These are phyloP conservation scores for Fregetta grallaria DNA, from an alignment of 2,113 vertebrate genomes.

Conservation along the genomic window DNA sequence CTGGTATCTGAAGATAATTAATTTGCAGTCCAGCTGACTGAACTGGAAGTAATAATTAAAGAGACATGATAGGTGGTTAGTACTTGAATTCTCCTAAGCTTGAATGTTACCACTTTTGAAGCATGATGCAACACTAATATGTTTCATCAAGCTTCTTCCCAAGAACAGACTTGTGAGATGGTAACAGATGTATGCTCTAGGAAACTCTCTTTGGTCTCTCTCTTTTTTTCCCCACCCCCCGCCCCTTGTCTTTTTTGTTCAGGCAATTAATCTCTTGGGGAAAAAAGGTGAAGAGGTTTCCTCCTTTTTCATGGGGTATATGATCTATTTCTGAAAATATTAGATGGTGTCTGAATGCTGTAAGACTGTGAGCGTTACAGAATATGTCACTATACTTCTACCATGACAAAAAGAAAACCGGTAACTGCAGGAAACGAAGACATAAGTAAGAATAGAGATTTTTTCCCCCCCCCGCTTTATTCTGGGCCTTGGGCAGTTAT, in stretches of 20 bases:
- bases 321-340: neutral
- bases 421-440: neutral
- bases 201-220: neutral
- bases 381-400: neutral
- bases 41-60: slow-evolving; percentile 46
- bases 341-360: neutral
- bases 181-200: neutral
- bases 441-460: neutral
- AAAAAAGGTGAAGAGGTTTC: neutral
- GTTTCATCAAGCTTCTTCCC: slow-evolving; percentile 11
- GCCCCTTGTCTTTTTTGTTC: neutral
- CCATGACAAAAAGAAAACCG: neutral
- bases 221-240: too few relatives aligned
- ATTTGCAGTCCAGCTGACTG: slow-evolving; percentile 8
- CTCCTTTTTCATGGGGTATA: neutral
- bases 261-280: neutral
- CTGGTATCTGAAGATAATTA: slow-evolving; percentile 2
- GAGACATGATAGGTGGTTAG: slow-evolving; percentile 1
- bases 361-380: neutral
- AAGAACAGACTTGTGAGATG: neutral
- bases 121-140: slow-evolving; percentile 12
- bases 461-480: neutral
- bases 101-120: slow-evolving; percentile 30
- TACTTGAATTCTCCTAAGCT: neutral
- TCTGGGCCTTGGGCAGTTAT: neutral